These are phyloP conservation scores for Anisognathus igniventris DNA, from an alignment of 2,797 vertebrate genomes.

Conservation along the genomic window DNA sequence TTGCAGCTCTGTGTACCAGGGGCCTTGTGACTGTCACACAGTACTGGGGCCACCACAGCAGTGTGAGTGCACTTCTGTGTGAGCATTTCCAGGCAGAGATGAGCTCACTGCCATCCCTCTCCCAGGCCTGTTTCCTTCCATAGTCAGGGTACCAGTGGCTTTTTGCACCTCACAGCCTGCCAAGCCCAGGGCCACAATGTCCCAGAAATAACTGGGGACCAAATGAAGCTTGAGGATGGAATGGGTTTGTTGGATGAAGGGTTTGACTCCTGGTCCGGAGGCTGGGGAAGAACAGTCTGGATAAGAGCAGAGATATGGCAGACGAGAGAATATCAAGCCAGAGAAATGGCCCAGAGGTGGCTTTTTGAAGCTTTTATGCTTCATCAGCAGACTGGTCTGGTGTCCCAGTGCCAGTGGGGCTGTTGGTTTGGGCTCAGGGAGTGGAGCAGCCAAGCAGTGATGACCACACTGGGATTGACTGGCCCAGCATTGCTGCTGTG, in stretches of 20 bases:
- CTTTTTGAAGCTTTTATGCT: not conserved
- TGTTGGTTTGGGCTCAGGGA: not conserved
- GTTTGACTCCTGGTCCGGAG: not conserved
- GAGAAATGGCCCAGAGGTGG: not conserved
- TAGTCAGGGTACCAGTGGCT: accelerated
- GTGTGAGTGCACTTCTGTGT: not conserved
- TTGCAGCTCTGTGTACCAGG: not conserved
- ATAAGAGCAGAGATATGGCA: not conserved
- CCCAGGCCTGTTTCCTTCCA: not conserved
- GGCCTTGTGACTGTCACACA: not conserved
- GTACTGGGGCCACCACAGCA: not conserved
- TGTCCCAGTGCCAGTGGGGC: not conserved
- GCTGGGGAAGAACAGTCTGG: not conserved
- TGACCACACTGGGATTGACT: not conserved
- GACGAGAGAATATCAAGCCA: not conserved
- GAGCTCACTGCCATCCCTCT: not conserved
- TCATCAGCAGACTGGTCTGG: not conserved
- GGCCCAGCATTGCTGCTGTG: not conserved
- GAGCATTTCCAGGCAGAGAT: not conserved
- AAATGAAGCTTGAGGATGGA: accelerated
- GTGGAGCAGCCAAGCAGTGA: not conserved
- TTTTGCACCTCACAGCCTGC: not conserved
- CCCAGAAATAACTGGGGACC: not conserved
- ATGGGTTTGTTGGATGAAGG: not conserved
- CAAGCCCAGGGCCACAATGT: not conserved